These are phyloP conservation scores for Balanococcus diminutus DNA, from an alignment of 2,888 invertebrate genomes.

Conservation along the genomic window DNA sequence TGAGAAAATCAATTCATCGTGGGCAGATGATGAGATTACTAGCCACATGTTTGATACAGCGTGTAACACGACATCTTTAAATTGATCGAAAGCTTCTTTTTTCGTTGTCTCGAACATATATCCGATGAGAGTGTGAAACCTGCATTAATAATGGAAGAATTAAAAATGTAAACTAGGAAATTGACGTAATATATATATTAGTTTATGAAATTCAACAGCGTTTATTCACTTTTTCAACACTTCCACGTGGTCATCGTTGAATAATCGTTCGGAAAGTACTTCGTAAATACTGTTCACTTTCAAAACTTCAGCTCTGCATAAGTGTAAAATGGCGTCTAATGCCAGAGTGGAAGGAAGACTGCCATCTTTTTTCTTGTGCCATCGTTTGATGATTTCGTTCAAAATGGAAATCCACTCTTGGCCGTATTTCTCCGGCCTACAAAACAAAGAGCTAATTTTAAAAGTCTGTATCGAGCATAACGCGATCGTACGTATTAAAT, in stretches of 20 bases:
- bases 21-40: neutral
- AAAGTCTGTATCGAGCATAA: neutral
- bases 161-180: too few relatives aligned
- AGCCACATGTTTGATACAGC: conserved; percentile 14
- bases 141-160: too few relatives aligned
- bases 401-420: conserved; percentile 40
- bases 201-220: too few relatives aligned
- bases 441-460: neutral
- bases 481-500: neutral
- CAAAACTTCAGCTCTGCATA: conserved; percentile 21
- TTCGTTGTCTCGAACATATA: neutral
- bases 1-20: neutral
- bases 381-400: conserved; percentile 40
- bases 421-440: neutral
- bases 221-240: conserved; percentile 18
- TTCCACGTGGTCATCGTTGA: conserved; percentile 19
- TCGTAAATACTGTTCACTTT: neutral
- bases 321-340: conserved; percentile 6
- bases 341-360: conserved; percentile 27
- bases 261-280: conserved; percentile 9
- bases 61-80: neutral
- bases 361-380: neutral
- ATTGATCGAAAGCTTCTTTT: conserved; percentile 1
- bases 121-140: conserved; percentile 8
- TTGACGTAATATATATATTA: too few relatives aligned